Evolutionary conservation across 1,140 invertebrate genomes (phyloP), one percentile per base, ranked within the genome.

Genomic region (Philopotamus ludificatus): DNA sequence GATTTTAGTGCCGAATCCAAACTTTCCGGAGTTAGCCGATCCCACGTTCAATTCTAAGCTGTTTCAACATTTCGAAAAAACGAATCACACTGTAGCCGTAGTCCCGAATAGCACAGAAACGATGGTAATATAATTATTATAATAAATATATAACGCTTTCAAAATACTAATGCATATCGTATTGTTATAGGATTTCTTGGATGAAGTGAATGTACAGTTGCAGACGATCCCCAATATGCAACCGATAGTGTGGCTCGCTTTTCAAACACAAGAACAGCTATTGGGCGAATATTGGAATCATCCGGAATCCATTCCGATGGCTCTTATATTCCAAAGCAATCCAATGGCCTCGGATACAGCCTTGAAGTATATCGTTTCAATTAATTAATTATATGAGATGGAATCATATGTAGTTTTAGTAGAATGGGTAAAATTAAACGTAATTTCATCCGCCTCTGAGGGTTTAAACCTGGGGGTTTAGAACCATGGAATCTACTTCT

Each of bases 1-100:
- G 74, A 81, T 87, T 68, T 75, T 87, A 61, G 84, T 89, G 72
- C 88, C 87, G 18, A 89, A 89, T 75, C 87, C 87, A 53, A 87
- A 88, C 77, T 89, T 89, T 76, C 87, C 87, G 1, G 83, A 83
- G 70, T 85, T 89, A 67, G 79, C 76, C 39, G 84, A 81, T 26
- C 84, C 84, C 20, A 81, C 82, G 50, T 83, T 81, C 28, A 80
- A 85, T 54, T 78, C 81, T 4, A 76, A 82, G 60, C 76, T 89
- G 65, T 85, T 87, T 63, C 81, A 86, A 63, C 80, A 84, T 73
- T 85, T 85, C 68, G 80, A 83, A 71, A 79, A 82, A 42, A 80
- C 81, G 68, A 86, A 86, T 71, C 83, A 83, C 67, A 85, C 84
- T 1, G 82, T 90, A 21, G 87, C 87, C 12, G 84, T 90, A 8